A percentile compares a stretch with the other conserved stretches of the same genome.
These are phyloP conservation scores for Entomobrya proxima DNA, from an alignment of 2,888 invertebrate species.

Conservation along the genomic window DNA sequence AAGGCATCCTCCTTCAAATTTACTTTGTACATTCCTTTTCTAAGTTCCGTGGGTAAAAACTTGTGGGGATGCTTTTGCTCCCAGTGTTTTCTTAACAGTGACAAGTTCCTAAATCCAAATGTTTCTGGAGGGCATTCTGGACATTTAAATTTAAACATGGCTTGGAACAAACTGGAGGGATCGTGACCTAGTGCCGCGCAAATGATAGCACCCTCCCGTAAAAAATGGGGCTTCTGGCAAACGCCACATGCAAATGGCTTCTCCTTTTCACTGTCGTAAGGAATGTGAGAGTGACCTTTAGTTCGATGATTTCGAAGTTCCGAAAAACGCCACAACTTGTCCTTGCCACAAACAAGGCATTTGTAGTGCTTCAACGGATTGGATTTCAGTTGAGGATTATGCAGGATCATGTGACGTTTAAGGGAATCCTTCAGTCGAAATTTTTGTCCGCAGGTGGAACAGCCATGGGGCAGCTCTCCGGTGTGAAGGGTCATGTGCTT, in stretches of 20 bases:
- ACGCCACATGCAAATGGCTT: slow-evolving; percentile 10
- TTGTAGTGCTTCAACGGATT: background rate
- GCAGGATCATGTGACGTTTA: background rate
- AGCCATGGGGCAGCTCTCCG: background rate
- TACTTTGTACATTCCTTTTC: background rate
- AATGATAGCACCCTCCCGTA: background rate
- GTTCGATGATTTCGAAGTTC: background rate
- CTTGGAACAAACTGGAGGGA: background rate
- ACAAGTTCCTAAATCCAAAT: slow-evolving; percentile 1
- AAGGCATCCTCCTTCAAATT: background rate
- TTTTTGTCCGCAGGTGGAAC: background rate
- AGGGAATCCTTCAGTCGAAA: background rate
- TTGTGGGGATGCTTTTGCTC: background rate
- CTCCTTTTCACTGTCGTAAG: background rate
- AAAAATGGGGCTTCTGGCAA: slow-evolving; percentile 11
- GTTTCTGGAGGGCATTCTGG: slow-evolving; percentile 7
- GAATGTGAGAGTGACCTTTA: background rate
- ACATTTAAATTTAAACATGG: slow-evolving; percentile 24
- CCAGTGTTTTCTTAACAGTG: slow-evolving; percentile 7
- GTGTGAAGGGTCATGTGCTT: slow-evolving; percentile 9
- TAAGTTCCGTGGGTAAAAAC: background rate
- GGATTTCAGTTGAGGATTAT: background rate
- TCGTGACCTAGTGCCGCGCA: slow-evolving; percentile 17
- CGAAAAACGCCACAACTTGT: background rate
- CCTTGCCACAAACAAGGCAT: slow-evolving; percentile 17